Base-by-base conservation (phyloP, 2,888 invertebrate species). In the Drosophila stalkeri region DNA sequence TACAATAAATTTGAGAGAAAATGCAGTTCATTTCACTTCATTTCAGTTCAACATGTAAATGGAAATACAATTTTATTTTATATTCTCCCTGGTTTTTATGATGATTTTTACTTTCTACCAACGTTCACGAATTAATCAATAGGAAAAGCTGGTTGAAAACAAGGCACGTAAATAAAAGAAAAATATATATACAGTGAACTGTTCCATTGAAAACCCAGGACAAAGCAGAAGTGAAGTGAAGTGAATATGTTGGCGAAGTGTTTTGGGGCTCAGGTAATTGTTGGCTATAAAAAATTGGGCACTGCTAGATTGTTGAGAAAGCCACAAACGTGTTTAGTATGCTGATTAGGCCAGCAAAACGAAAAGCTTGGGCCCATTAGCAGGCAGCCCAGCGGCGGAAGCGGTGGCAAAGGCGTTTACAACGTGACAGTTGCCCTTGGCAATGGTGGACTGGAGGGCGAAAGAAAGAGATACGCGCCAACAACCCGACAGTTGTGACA, bases 401-500 rank as follows among this genome's bases (percentile, higher is more conserved):
- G 37, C 23, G 14, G 23, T 23, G 44, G 43, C 43, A 44, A 16
- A 49, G 39, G 55, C 49, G 33, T 51, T 33, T 18, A 35, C 60
- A 77, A 77, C 77, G 71, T 76, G 80, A 81, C 73, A 71, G 78
- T 68, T 78, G 80, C 79, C 80, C 82, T 81, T 79, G 82, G 76
- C 76, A 81, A 69, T 77, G 64, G 65, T 39, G 49, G 64, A 51
- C 65, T 39, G 41, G 41, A 41, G 69, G 64, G 75, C 59, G 9
- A 5, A 44, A 64, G 9, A 5, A 44, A 64, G 44, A 57, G 67
- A 75, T 66, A 77, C 64, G 37, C 54, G 39, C 43, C 49, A 63
- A 52, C 69, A 69, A 31, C 31, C 33, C 54, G 49, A 74, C 61
- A 64, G 59, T 60, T 74, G 73, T 59, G 73, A 61, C 79, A 77